phyloP scores from a whole-genome alignment of 2,888 invertebrate species.

The Tetragnatha montana region DNA sequence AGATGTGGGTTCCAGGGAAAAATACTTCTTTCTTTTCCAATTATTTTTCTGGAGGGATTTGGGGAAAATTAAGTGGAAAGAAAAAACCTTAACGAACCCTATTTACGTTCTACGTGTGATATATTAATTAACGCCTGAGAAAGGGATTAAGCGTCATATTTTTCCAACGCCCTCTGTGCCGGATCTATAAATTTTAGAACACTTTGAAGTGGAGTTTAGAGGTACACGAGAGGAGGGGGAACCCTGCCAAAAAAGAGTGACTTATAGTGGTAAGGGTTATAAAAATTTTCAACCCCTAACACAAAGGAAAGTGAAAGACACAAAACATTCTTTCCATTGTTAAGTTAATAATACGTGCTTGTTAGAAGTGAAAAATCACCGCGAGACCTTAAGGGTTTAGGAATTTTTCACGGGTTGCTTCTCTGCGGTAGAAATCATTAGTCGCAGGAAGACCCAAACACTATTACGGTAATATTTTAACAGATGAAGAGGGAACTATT shows the following conservation, averaged over 20 bases:
- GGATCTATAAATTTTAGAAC: conserved; percentile 14
- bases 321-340: conserved; percentile 10
- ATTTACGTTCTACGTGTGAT: conserved; percentile 20
- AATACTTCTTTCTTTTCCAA: not conserved
- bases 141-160: not conserved
- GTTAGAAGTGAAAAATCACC: conserved; percentile 11
- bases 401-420: not conserved
- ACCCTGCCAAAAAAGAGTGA: not conserved
- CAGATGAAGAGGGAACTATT: not conserved
- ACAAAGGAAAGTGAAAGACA: not conserved
- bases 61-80: not conserved
- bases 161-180: not conserved
- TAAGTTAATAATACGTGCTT: not conserved
- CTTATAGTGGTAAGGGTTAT: not conserved
- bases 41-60: conserved; percentile 3
- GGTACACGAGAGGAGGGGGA: not conserved
- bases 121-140: conserved; percentile 13
- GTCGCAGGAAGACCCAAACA: not conserved
- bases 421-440: not conserved
- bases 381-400: not conserved
- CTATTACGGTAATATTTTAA: not conserved
- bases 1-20: not conserved
- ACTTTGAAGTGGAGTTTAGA: conserved; percentile 2
- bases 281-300: not conserved
- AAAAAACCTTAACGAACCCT: not conserved